Evolutionary conservation across 2,113 vertebrate species (phyloP), one percentile per base, ranked within the genome.

Genomic region (Ia io): DNA sequence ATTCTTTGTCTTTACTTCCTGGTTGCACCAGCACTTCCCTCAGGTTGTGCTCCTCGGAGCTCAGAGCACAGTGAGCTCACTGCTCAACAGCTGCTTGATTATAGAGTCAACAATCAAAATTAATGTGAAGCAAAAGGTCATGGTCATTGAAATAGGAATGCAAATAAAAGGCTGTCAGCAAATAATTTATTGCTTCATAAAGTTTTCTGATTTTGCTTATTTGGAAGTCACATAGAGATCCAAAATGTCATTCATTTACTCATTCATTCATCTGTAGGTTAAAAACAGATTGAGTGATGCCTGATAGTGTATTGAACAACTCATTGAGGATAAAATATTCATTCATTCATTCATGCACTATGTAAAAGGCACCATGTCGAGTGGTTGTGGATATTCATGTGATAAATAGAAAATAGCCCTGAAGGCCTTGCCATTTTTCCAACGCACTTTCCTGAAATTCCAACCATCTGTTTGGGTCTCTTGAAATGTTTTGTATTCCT

Each of bases 1-100:
- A 96, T 93, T 74, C 91, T 67, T 90, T 96, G 4, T 77, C 71
- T 95, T 95, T 95, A 91, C 91, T 95, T 98, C 70, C 93, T 95
- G 67, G 23, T 69, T 91, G 69, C 69, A 79, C 9, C 59, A 73
- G n/a, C 25, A 65, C 12, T 40, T 95, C n/a, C 23, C 23, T 77
- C 79, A 93, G 67, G 53, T 7, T 84, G 17, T 88, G 20, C 83
- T 87, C 59, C 56, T 88, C 84, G 59, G 88, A 93, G 92, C 95
- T 35, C 16, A 94, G 22, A 94, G 28, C 1, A 71, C 47, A 2
- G 25, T 18, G 10, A 88, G n/a, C 20, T 14, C 9, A 35, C 40
- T 32, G 1, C n/a, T 96, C 95, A 96, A 90, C 0, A 94, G 37
- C 25, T 11, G 25, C 9, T 9, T 88, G 59, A 93, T 96, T 96